A percentile compares a stretch with the other conserved stretches of the same genome.
phyloP scores from a whole-genome alignment of 2,797 vertebrate species.

The Brotula barbata region DNA sequence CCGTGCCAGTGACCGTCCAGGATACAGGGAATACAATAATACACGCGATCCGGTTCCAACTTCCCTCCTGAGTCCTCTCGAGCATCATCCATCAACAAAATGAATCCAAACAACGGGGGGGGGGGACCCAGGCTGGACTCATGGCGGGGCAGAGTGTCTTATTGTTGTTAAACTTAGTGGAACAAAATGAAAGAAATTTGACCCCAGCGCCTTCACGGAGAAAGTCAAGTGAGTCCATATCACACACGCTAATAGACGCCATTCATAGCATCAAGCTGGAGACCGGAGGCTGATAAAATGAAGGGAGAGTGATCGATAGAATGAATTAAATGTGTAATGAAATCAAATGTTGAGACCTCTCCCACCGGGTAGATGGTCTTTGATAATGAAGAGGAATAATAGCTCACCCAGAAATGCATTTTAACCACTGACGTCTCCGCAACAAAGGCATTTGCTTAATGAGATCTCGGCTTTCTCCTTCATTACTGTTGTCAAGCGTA shows the following conservation, averaged over 20 bases:
- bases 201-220: slow-evolving; percentile 17
- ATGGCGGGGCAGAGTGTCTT: slow-evolving; percentile 49
- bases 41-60: slow-evolving; percentile 68
- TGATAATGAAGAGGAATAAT: slow-evolving; percentile 49
- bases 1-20: slow-evolving; percentile 70
- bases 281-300: slow-evolving; percentile 36
- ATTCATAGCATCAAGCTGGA: slow-evolving; percentile 23
- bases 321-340: slow-evolving; percentile 53
- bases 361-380: slow-evolving; percentile 42
- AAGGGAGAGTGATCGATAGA: slow-evolving; percentile 38
- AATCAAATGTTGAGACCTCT: slow-evolving; percentile 41
- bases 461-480: slow-evolving; percentile 62
- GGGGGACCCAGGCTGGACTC: slow-evolving; percentile 54
- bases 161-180: slow-evolving; percentile 56
- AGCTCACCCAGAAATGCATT: slow-evolving; percentile 48
- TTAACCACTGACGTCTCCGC: slow-evolving; percentile 50
- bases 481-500: slow-evolving; percentile 58
- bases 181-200: slow-evolving; percentile 48
- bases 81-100: slow-evolving; percentile 71
- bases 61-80: slow-evolving; percentile 61
- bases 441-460: slow-evolving; percentile 69
- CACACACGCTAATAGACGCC: slow-evolving; percentile 35
- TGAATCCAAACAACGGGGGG: slow-evolving; percentile 60
- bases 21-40: slow-evolving; percentile 64
- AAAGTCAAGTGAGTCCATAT: slow-evolving; percentile 28